Conservation (phyloP, 2,888 invertebrate genomes). For the Bruchidius siliquastri region DNA sequence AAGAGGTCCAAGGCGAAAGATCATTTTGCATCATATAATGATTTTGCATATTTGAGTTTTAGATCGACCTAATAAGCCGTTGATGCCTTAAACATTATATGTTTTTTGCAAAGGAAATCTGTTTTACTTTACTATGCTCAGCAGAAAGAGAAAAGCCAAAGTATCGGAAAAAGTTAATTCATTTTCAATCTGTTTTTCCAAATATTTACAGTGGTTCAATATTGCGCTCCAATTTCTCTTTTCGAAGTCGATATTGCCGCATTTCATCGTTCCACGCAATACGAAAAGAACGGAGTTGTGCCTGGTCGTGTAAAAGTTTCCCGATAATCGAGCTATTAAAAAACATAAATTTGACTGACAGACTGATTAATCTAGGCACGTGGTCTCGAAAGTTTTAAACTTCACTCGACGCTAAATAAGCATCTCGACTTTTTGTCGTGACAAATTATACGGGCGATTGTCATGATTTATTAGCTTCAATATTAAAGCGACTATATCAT, state of each 20-base stretch:
- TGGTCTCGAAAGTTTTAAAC: neutral
- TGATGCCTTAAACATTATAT: no score
- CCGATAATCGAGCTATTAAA: neutral
- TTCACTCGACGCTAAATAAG: neutral
- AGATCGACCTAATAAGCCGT: no score
- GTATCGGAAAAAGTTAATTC: neutral
- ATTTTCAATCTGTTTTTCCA: neutral
- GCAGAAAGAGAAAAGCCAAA: no score
- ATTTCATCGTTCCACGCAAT: no score
- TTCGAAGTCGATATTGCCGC: neutral
- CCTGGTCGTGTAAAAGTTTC: neutral
- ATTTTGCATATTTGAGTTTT: no score
- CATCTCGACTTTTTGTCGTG: neutral
- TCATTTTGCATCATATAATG: no score
- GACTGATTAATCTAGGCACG: neutral
- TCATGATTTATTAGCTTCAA: neutral
- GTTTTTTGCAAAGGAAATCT: no score
- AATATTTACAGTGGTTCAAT: neutral
- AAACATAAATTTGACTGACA: neutral
- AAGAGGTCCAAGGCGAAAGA: no score
- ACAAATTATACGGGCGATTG: neutral
- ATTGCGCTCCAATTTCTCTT: neutral
- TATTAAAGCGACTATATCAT: neutral
- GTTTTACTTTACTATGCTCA: no score
- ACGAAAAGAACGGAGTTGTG: neutral